Evolutionary conservation across 2,113 vertebrate genomes (phyloP).

Genomic region (Galemys pyrenaicus): DNA sequence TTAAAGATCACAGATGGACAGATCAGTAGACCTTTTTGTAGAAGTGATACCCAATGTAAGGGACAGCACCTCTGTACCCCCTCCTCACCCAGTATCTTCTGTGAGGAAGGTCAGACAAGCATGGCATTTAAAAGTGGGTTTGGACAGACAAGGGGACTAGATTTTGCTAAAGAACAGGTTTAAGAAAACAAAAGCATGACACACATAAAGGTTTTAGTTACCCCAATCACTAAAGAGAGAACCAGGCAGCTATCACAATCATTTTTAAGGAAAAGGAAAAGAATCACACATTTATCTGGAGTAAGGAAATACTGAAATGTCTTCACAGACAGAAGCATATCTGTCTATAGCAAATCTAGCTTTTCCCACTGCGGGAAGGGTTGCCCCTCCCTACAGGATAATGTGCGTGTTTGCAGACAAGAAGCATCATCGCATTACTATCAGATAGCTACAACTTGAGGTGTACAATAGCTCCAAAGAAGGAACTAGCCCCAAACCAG

Average conservation of each 20-base stretch:
- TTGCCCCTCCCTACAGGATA: background rate
- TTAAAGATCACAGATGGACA: background rate
- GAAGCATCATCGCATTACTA: background rate
- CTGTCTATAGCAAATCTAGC: background rate
- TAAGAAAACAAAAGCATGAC: background rate
- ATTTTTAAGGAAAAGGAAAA: background rate
- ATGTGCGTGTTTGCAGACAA: background rate
- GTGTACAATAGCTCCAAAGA: background rate
- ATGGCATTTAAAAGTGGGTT: background rate
- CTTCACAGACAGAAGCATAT: background rate
- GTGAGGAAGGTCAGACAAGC: background rate
- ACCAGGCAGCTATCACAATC: background rate
- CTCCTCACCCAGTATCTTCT: no score
- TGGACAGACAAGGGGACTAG: fast-evolving
- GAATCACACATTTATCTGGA: background rate
- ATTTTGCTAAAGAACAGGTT: constrained; percentile 15
- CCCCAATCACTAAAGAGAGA: background rate
- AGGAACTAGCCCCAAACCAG: background rate
- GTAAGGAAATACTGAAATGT: background rate
- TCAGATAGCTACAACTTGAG: background rate
- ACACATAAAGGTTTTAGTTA: background rate
- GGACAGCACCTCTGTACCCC: background rate
- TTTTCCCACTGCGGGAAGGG: background rate
- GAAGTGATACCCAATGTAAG: background rate
- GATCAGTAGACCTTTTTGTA: no score